Percentiles rank a stretch among this genome's conserved stretches.
Evolutionary conservation across 2,113 vertebrate species (phyloP).

Genomic region (Gulo gulo): DNA sequence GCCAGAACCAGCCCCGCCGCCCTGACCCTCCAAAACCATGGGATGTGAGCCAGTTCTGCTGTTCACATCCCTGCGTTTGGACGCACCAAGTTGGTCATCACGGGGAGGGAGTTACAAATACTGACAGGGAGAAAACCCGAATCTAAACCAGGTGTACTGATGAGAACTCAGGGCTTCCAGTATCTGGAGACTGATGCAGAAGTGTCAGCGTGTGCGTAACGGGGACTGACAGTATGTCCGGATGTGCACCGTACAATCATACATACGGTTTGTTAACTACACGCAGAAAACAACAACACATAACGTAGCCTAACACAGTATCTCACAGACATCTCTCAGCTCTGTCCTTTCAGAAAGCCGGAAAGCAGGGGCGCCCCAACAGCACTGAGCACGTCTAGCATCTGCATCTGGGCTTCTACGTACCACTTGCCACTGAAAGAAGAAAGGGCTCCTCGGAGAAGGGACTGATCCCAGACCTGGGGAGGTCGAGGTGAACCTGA

Average conservation of each 20-base stretch:
- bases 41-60: not conserved
- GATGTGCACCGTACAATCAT: accelerated
- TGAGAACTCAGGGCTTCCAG: not conserved
- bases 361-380: no score
- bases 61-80: not conserved
- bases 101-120: not conserved
- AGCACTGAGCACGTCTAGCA: not conserved
- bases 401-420: not conserved
- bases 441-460: not conserved
- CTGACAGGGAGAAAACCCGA: not conserved
- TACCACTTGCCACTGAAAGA: not conserved
- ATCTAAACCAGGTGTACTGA: not conserved
- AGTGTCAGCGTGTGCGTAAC: not conserved
- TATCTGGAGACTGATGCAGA: not conserved
- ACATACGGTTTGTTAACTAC: accelerated
- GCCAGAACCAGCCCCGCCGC: not conserved
- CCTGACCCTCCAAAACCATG: not conserved
- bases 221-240: accelerated
- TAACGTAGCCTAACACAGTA: not conserved
- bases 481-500: not conserved
- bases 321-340: not conserved
- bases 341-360: not conserved
- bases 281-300: no score
- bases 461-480: not conserved
- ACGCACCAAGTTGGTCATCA: not conserved